These are phyloP conservation scores for Philopedon plagiatum DNA, from an alignment of 2,888 invertebrate genomes.

Conservation along the genomic window DNA sequence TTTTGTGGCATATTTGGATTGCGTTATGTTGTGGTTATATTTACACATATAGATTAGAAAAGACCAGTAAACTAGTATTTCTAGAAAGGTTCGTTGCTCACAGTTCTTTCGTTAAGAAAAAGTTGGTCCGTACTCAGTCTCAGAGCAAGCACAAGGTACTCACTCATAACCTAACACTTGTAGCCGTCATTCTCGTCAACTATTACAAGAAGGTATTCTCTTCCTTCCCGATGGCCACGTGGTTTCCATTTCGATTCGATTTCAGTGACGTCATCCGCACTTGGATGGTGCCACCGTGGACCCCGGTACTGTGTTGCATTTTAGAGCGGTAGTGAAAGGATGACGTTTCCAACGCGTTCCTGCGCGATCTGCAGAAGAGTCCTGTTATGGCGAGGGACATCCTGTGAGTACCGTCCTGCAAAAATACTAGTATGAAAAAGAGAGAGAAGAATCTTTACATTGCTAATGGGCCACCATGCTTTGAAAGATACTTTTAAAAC, in stretches of 20 bases:
- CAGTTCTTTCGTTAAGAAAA: too few species aligned
- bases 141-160: too few species aligned
- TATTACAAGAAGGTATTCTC: constrained; percentile 55
- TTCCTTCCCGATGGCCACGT: constrained; percentile 48
- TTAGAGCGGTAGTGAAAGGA: constrained; percentile 60
- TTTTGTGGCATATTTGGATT: too few species aligned
- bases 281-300: constrained; percentile 51
- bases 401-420: constrained; percentile 67
- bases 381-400: constrained; percentile 65
- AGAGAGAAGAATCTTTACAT: too few species aligned
- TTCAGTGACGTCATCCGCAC: constrained; percentile 55
- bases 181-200: not conserved
- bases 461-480: too few species aligned
- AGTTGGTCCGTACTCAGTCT: too few species aligned
- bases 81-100: too few species aligned
- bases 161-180: not conserved
- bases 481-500: too few species aligned
- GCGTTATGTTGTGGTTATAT: too few species aligned
- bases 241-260: constrained; percentile 42
- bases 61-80: too few species aligned
- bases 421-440: constrained; percentile 30
- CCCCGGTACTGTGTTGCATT: constrained; percentile 53
- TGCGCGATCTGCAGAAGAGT: constrained; percentile 58
- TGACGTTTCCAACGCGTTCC: constrained; percentile 58
- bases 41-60: too few species aligned